Evolutionary conservation across 2,113 vertebrate species (phyloP), one percentile per base, ranked within the genome.

Genomic region (Chiloscyllium plagiosum): DNA sequence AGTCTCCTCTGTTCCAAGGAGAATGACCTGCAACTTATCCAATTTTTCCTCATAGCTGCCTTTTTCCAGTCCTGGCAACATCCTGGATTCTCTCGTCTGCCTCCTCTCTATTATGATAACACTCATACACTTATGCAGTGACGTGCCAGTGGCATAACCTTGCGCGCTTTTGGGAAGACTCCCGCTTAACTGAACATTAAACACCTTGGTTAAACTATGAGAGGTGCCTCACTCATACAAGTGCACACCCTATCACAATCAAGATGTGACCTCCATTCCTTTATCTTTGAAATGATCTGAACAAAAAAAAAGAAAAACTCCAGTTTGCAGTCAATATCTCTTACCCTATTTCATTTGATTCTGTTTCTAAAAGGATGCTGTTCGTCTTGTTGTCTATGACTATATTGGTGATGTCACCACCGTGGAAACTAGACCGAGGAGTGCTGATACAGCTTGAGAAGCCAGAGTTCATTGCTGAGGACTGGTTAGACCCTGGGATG

Each of bases 401-500:
- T 68, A 98, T 97, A 42, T 98, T 98, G 90, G 98, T 96, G 95
- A 98, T 96, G 12, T 99, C 99, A 0, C 99, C 98, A 47, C 98
- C 98, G 6, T 99, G 99, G 96, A 99, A 97, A 97, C 98, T 98
- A 96, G 98, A 99, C 93, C 98, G 97, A 22, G 99, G 99, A 19
- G 99, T 99, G 97, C 98, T 99, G 97, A 98, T 96, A 42, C 98
- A 98, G 97, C 99, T 99, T 96, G 99, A 99, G 96, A 98, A 98
- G 72, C 98, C 97, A 0, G 99, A 99, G 97, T 98, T 99, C 97
- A 99, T 96, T 90, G 98, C 98, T 0, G 99, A 99, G n/a, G 99
- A 99, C 97, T 98, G 99, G 97, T 99, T 99, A 96, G 99, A 99
- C 90, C 99, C 99, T 0, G 99, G 99, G 98, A 99, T 99, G 97